phyloP scores from a whole-genome alignment of 1,140 invertebrate species.

The Drosophila kikkawai region DNA sequence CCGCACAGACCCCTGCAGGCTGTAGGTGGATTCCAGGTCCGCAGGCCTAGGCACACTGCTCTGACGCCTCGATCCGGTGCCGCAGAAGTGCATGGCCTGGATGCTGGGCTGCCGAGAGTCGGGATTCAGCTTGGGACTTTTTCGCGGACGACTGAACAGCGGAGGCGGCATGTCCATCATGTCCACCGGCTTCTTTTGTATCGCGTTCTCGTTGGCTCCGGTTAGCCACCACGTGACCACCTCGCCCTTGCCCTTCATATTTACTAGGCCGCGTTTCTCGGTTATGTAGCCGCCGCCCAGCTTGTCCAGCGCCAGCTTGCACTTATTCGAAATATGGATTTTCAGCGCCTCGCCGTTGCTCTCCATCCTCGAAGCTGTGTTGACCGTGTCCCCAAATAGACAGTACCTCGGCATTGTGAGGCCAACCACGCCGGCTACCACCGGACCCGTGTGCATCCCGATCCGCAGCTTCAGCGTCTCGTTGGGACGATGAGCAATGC shows the following conservation, averaged over 20 bases:
- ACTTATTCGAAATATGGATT: slow-evolving; percentile 95
- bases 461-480: slow-evolving; percentile 97
- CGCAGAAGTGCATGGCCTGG: slow-evolving; percentile 85
- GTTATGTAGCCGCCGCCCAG: slow-evolving; percentile 93
- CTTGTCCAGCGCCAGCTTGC: slow-evolving; percentile 93
- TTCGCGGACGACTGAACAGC: slow-evolving; percentile 91
- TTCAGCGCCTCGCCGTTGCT: slow-evolving; percentile 96
- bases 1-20: slow-evolving; percentile 78
- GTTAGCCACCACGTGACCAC: slow-evolving; percentile 95
- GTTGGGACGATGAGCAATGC: slow-evolving; percentile 95
- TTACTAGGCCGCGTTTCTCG: slow-evolving; percentile 93
- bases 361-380: slow-evolving; percentile 97
- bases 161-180: slow-evolving; percentile 91
- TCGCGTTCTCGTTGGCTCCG: slow-evolving; percentile 92
- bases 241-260: slow-evolving; percentile 96
- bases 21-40: slow-evolving; percentile 84
- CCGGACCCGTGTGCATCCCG: slow-evolving; percentile 93
- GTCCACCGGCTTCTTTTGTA: slow-evolving; percentile 93
- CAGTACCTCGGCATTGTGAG: slow-evolving; percentile 99
- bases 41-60: slow-evolving; percentile 84
- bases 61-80: slow-evolving; percentile 82
- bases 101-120: slow-evolving; percentile 89
- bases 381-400: slow-evolving; percentile 96
- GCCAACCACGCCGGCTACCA: slow-evolving; percentile 97
- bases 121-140: slow-evolving; percentile 90